A percentile compares a stretch with the other conserved stretches of the same genome.
Evolutionary conservation across 1,140 invertebrate genomes (phyloP).

Genomic region (Brachionus rubens): DNA sequence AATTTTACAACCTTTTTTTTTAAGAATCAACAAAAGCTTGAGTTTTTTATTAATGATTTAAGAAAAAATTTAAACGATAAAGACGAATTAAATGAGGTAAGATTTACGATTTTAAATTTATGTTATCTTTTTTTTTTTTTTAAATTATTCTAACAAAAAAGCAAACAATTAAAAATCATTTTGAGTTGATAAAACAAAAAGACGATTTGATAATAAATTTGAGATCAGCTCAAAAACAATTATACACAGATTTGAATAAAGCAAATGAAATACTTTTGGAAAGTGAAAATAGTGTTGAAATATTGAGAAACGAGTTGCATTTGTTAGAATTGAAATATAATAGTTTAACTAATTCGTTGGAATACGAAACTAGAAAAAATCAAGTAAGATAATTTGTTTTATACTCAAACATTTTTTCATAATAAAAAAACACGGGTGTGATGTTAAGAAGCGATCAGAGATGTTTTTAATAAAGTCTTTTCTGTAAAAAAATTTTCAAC

Average conservation of each 20-base stretch:
- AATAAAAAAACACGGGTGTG: too few species aligned
- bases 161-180: slow-evolving; percentile 17
- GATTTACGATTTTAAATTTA: not conserved
- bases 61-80: slow-evolving; percentile 37
- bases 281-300: slow-evolving; percentile 24
- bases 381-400: not conserved
- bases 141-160: not conserved
- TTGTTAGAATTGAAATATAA: not conserved
- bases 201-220: slow-evolving; percentile 39
- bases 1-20: not conserved
- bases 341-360: not conserved
- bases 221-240: slow-evolving; percentile 15
- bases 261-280: slow-evolving; percentile 29
- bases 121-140: slow-evolving; percentile 4
- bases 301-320: slow-evolving; percentile 20
- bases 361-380: not conserved
- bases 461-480: too few species aligned
- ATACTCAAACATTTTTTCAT: too few species aligned
- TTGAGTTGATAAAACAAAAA: slow-evolving; percentile 35
- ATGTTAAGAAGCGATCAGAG: too few species aligned
- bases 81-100: slow-evolving; percentile 11
- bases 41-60: slow-evolving; percentile 33
- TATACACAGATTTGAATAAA: slow-evolving; percentile 2
- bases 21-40: slow-evolving; percentile 25
- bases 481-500: too few species aligned